Percentiles rank a stretch among this genome's conserved stretches.
Evolutionary conservation across 1,140 invertebrate species (phyloP).

Genomic region (Eumeta japonica): DNA sequence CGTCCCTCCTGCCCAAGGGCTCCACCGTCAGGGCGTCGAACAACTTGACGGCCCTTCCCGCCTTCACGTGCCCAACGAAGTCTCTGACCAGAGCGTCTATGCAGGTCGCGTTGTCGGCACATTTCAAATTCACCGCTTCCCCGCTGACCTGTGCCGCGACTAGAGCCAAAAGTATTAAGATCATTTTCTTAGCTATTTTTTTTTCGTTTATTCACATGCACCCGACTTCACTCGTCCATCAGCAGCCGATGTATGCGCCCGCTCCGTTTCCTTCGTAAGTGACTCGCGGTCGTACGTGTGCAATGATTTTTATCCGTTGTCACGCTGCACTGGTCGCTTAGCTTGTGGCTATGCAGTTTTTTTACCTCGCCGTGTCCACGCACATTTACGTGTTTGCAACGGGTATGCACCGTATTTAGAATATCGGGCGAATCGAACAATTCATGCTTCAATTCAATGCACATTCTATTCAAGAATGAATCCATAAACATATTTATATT

Average conservation of each 20-base stretch:
- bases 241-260: slow-evolving; percentile 23
- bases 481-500: too few species aligned
- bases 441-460: too few species aligned
- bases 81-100: slow-evolving; percentile 46
- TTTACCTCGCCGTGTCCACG: slow-evolving; percentile 21
- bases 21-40: slow-evolving; percentile 50
- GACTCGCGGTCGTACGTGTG: slow-evolving; percentile 24
- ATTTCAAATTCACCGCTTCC: slow-evolving; percentile 37
- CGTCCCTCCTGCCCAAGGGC: slow-evolving; percentile 33
- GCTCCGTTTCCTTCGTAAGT: slow-evolving; percentile 42
- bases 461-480: too few species aligned
- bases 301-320: slow-evolving; percentile 50
- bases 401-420: slow-evolving; percentile 23
- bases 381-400: slow-evolving; percentile 20
- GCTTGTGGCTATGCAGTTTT: slow-evolving; percentile 30
- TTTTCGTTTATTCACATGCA: slow-evolving; percentile 34
- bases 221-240: slow-evolving; percentile 43
- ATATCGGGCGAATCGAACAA: too few species aligned
- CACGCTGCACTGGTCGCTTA: slow-evolving; percentile 37
- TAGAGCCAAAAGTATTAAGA: slow-evolving; percentile 24
- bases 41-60: slow-evolving; percentile 41
- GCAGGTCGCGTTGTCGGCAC: slow-evolving; percentile 55
- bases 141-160: slow-evolving; percentile 26
- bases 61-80: slow-evolving; percentile 37
- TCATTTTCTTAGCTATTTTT: slow-evolving; percentile 15